Evolutionary conservation across 2,797 vertebrate species (phyloP).

Genomic region (Coendou prehensilis): DNA sequence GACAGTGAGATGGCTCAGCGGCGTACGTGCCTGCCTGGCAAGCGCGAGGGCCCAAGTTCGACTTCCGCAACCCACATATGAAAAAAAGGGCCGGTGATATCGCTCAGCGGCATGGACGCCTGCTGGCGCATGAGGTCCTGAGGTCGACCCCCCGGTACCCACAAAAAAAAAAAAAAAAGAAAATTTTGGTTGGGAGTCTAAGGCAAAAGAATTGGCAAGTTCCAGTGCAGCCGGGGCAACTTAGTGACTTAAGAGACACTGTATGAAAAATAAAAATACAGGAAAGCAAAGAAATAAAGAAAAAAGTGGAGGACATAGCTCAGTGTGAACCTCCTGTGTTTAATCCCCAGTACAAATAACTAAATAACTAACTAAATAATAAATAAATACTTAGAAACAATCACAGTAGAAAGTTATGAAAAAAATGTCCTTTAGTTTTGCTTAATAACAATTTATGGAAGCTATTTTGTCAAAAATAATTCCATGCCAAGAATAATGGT

Average conservation of each 20-base stretch:
- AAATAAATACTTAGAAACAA: background rate
- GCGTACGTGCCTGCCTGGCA: too few species aligned
- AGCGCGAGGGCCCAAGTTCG: too few species aligned
- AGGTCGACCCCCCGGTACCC: too few species aligned
- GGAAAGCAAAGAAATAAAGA: background rate
- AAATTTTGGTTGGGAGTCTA: background rate
- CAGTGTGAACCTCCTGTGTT: background rate
- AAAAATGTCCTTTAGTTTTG: background rate
- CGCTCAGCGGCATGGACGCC: too few species aligned
- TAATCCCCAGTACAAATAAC: background rate
- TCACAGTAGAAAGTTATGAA: background rate
- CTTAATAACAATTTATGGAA: slow-evolving; percentile 60
- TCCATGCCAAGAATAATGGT: background rate
- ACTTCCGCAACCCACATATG: too few species aligned
- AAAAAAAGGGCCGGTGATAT: too few species aligned
- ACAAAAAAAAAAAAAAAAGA: too few species aligned
- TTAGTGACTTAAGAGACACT: background rate
- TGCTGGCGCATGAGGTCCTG: too few species aligned
- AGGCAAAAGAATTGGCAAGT: background rate
- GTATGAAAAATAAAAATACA: background rate
- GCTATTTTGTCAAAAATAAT: background rate
- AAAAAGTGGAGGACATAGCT: background rate
- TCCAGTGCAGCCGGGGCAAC: background rate
- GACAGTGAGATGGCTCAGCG: too few species aligned
- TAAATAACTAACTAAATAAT: background rate